A percentile compares a stretch with the other conserved stretches of the same genome.
These are phyloP conservation scores for Hecatera dysodea DNA, from an alignment of 2,888 invertebrate genomes.

Conservation along the genomic window DNA sequence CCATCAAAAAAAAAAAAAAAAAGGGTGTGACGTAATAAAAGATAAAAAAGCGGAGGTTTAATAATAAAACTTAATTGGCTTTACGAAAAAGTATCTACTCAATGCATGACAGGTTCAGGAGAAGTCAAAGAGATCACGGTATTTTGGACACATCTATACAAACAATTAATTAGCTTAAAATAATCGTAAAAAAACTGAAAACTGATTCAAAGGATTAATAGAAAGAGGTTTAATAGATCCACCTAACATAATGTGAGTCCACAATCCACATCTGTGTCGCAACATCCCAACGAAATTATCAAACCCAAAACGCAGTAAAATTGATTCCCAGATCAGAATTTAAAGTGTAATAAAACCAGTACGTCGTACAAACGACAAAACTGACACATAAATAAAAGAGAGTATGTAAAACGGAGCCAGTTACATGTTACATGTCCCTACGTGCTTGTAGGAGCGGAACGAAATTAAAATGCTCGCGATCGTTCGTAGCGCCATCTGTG, in stretches of 20 bases:
- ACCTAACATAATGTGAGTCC: background rate
- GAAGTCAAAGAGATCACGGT: too few species aligned
- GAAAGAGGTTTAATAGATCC: too few species aligned
- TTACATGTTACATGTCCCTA: conserved; percentile 62
- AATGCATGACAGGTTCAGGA: background rate
- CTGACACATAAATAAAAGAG: conserved; percentile 62
- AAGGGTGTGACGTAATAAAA: too few species aligned
- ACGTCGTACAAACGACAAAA: conserved; percentile 49
- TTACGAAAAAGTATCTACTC: too few species aligned
- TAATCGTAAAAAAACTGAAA: too few species aligned
- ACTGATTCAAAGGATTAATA: too few species aligned
- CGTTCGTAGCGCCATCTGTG: conserved; percentile 66
- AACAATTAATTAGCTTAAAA: too few species aligned
- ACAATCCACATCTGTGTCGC: background rate
- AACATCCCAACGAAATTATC: conserved; percentile 6
- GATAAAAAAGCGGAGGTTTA: too few species aligned
- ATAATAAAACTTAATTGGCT: too few species aligned
- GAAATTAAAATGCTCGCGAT: conserved; percentile 70
- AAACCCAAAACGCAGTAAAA: conserved; percentile 35
- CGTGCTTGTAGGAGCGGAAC: conserved; percentile 63
- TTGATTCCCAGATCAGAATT: conserved; percentile 57
- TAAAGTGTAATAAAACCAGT: conserved; percentile 56
- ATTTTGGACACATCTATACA: too few species aligned
- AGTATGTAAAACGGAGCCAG: conserved; percentile 57
- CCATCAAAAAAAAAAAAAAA: too few species aligned